Evolutionary conservation across 2,888 invertebrate species (phyloP), one percentile per base, ranked within the genome.

Genomic region (Chloroclystis v-ata): DNA sequence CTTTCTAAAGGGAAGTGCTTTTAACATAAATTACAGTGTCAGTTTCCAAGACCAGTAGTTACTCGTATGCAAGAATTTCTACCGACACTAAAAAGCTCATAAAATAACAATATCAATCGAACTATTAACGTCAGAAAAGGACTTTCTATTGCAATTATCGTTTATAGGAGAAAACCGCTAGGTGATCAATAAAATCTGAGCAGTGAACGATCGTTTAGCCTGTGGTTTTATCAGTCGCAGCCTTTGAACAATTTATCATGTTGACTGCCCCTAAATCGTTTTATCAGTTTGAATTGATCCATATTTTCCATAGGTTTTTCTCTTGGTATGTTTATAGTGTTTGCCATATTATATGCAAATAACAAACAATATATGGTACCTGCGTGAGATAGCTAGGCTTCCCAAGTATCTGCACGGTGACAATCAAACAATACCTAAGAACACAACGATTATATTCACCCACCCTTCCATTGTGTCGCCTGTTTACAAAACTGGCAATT

Each of bases 61-160:
- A n/a, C n/a, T n/a, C n/a, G n/a, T n/a, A n/a, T n/a, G 30, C 8
- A 30, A 30, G 13, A 1, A 30, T 4, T 29, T 13, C 12, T 30
- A 9, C 13, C 33, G 16, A 33, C 14, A 16, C 1, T 33, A 14
- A 33, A 33, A 33, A 32, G 43, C 49, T 52, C 53, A 44, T 57
- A 53, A 55, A 13, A 47, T 56, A 56, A 52, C 49, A 58, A 50
- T 41, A 33, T 14, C 41, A 13, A 40, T 49, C 32, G 11, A 47
- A 38, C 46, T 43, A 56, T 48, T 43, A 46, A 57, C 28, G 45
- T 39, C 60, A 59, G 59, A 63, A 62, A 61, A 69, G 65, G 65
- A 69, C 67, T 72, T 70, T 70, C 71, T 70, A 55, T 59, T 57
- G 56, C 65, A 61, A 68, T 64, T n/a, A 58, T 57, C 41, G 61